Evolutionary conservation across 2,888 invertebrate species (phyloP).

Genomic region (Andrena chrysosceles): DNA sequence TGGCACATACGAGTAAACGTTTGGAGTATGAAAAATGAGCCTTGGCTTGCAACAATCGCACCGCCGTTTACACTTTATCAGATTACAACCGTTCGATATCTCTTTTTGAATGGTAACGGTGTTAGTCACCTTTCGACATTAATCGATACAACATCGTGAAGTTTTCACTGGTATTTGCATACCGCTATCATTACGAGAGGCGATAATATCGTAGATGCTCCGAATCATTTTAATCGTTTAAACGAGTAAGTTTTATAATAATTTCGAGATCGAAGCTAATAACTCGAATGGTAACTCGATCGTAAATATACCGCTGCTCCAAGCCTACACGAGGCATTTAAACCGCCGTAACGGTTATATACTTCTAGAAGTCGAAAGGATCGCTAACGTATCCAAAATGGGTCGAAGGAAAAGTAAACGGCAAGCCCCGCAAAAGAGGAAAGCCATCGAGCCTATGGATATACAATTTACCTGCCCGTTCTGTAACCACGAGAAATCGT

Average conservation of each 20-base stretch:
- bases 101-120: constrained; percentile 17
- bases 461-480: constrained; percentile 98
- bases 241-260: not conserved
- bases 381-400: constrained; percentile 86
- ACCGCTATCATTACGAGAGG: not conserved
- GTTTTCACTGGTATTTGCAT: not conserved
- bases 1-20: not conserved
- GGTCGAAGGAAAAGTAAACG: constrained; percentile 97
- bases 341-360: not conserved
- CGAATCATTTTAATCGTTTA: not conserved
- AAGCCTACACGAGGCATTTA: not conserved
- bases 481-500: constrained; percentile 99
- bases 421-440: constrained; percentile 96
- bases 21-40: not conserved
- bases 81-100: not conserved
- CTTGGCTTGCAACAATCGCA: not conserved
- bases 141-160: not conserved
- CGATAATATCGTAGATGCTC: not conserved
- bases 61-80: not conserved
- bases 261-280: not conserved
- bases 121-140: constrained; percentile 10
- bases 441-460: constrained; percentile 95
- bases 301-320: not conserved
- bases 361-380: not conserved
- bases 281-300: not conserved